Conservation (phyloP, 2,113 vertebrate genomes). For the Alethe castanea region DNA sequence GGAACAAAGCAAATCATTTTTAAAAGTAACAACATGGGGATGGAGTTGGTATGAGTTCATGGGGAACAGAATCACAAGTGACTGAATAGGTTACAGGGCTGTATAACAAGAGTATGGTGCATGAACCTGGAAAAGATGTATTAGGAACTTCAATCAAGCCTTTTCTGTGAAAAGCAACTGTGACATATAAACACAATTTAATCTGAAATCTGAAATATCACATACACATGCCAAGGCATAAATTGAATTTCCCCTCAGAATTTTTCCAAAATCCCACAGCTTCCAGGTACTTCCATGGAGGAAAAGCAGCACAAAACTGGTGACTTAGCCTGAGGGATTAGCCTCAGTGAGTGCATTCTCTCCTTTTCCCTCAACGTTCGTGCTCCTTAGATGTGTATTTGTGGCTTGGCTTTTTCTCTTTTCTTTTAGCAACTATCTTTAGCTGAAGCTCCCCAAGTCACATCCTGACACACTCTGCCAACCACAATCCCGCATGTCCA, state of each 20-base stretch:
- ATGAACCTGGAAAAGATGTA: background rate
- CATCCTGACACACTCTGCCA: background rate
- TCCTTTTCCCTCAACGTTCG: background rate
- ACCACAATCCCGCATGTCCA: background rate
- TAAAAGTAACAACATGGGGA: background rate
- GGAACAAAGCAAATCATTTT: background rate
- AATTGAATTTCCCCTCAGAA: background rate
- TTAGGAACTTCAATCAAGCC: background rate
- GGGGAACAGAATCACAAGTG: rapidly evolving
- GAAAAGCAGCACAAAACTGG: background rate
- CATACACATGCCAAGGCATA: background rate
- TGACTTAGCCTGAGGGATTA: background rate
- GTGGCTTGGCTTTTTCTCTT: slow-evolving; percentile 27
- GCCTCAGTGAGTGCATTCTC: background rate
- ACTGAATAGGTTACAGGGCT: background rate
- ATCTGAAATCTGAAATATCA: slow-evolving; percentile 3
- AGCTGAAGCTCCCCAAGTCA: background rate
- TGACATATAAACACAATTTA: background rate
- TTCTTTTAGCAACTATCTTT: background rate
- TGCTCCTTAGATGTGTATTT: background rate
- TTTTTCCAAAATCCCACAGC: background rate
- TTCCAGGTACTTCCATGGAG: background rate
- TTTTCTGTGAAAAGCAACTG: background rate
- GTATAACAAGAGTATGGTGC: background rate
- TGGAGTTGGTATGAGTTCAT: background rate